Percentiles rank a stretch among this genome's conserved stretches.
phyloP scores from a whole-genome alignment of 2,888 invertebrate genomes.

The Brachyptera putata region DNA sequence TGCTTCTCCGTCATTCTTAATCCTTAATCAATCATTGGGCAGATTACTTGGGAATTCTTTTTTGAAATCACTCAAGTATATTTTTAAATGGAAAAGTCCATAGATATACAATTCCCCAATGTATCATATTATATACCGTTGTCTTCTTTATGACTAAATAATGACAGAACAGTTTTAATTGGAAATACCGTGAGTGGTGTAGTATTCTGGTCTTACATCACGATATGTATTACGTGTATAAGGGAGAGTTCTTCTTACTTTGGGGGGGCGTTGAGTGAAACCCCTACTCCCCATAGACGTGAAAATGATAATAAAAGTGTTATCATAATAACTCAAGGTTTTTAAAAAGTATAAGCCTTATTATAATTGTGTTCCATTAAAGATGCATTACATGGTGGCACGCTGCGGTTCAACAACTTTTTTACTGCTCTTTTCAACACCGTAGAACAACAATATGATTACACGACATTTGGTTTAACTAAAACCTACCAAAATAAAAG shows the following conservation, averaged over 20 bases:
- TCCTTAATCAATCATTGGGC: constrained; percentile 11
- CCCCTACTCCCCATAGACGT: neutral
- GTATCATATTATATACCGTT: neutral
- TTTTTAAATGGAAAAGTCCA: constrained; percentile 6
- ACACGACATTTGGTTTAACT: no score
- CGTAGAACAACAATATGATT: no score
- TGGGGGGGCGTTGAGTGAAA: neutral
- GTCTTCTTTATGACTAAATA: constrained; percentile 27
- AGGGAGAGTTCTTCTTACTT: neutral
- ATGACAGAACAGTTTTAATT: constrained; percentile 27
- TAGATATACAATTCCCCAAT: constrained; percentile 3
- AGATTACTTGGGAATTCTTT: neutral
- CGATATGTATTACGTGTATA: neutral
- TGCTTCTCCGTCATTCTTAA: no score
- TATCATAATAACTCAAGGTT: constrained; percentile 1
- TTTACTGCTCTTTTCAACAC: no score
- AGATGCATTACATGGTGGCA: no score
- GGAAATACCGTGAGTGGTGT: constrained; percentile 16
- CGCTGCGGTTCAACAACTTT: no score
- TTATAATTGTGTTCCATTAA: no score
- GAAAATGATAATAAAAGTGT: constrained; percentile 8
- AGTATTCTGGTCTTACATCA: neutral
- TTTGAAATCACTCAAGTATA: constrained; percentile 12
- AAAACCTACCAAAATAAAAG: no score
- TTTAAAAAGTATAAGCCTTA: no score